phyloP scores from a whole-genome alignment of 2,888 invertebrate species.

The Rugalucina vietnamica region DNA sequence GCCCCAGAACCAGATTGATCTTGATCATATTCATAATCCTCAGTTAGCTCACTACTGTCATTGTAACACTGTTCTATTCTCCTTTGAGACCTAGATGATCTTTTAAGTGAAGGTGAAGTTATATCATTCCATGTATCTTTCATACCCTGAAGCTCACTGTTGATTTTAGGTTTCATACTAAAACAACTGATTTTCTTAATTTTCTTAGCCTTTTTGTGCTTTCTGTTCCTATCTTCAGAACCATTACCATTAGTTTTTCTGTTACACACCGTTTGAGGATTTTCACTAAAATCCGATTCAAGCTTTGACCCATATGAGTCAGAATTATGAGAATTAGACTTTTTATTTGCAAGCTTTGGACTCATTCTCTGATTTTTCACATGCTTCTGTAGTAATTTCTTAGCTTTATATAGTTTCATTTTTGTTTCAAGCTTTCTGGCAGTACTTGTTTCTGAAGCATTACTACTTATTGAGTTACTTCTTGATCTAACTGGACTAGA shows the following conservation, averaged over 20 bases:
- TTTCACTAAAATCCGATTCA: too few species aligned
- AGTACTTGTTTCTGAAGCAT: slow-evolving; percentile 19
- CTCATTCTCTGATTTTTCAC: background rate
- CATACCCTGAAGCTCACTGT: slow-evolving; percentile 23
- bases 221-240: background rate
- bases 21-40: background rate
- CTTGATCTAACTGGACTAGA: slow-evolving; percentile 25
- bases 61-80: background rate
- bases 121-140: slow-evolving; percentile 36
- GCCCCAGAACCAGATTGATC: background rate
- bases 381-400: background rate
- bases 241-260: background rate
- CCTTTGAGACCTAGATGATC: background rate
- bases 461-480: slow-evolving; percentile 34
- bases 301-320: too few species aligned
- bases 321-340: too few species aligned
- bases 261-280: too few species aligned
- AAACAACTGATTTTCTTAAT: too few species aligned
- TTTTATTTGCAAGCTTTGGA: too few species aligned
- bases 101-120: background rate
- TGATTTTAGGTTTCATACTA: too few species aligned
- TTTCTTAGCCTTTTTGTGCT: background rate
- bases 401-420: background rate
- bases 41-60: background rate
- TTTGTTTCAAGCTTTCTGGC: background rate